phyloP scores from a whole-genome alignment of 2,888 invertebrate genomes.

The Parascotia fuliginaria region DNA sequence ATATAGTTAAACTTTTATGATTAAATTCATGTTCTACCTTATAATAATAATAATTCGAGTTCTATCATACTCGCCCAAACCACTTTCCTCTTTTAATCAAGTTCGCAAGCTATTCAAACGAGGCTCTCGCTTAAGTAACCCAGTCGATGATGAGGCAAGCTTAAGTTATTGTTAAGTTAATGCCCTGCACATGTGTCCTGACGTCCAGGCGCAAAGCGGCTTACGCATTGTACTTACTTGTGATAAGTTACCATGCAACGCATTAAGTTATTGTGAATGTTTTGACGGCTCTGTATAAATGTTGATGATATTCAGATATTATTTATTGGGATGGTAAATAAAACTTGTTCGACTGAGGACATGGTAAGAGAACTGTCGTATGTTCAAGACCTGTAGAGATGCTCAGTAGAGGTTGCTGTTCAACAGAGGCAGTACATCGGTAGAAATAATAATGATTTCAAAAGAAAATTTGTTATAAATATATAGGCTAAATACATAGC shows the following conservation, averaged over 20 bases:
- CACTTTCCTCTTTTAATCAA: background rate
- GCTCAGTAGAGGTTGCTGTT: no score
- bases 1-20: no score
- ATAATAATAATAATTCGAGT: no score
- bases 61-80: background rate
- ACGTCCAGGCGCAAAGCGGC: conserved; percentile 41
- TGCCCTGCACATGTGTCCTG: conserved; percentile 43
- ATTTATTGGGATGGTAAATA: background rate
- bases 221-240: conserved; percentile 36
- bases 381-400: no score
- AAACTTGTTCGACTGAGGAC: no score
- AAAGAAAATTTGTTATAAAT: no score
- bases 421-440: no score
- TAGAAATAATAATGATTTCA: no score
- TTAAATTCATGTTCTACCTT: no score
- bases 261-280: conserved; percentile 24
- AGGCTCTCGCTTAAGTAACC: conserved; percentile 48
- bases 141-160: conserved; percentile 53
- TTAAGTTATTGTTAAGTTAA: conserved; percentile 66
- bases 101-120: conserved; percentile 39
- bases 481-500: no score
- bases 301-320: conserved; percentile 12
- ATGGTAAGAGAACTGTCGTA: no score
- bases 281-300: conserved; percentile 28
- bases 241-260: conserved; percentile 19